phyloP scores from a whole-genome alignment of 2,113 vertebrate species.

The Neotoma lepida region DNA sequence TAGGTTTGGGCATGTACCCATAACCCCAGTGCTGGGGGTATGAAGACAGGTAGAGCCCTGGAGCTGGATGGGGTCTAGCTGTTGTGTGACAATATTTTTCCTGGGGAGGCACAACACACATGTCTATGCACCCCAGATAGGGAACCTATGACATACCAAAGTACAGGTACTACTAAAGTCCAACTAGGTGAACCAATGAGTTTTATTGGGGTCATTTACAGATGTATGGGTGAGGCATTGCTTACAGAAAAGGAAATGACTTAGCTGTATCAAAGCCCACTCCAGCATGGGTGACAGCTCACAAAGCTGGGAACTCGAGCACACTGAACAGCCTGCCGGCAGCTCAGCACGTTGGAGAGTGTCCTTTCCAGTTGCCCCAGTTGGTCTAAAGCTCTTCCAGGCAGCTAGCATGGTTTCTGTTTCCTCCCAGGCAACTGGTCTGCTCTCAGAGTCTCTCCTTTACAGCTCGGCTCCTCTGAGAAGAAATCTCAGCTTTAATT shows the following conservation, averaged over 20 bases:
- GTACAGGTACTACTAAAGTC: not conserved
- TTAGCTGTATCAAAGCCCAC: not conserved
- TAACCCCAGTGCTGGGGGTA: too few species aligned
- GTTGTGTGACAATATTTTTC: not conserved
- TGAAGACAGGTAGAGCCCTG: not conserved
- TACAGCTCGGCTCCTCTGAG: not conserved
- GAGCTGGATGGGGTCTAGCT: not conserved
- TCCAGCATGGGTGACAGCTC: not conserved
- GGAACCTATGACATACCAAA: not conserved
- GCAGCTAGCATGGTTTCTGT: not conserved
- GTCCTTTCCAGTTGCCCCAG: not conserved
- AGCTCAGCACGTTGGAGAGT: not conserved
- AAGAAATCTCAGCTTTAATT: not conserved
- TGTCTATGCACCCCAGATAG: not conserved
- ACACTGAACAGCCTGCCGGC: not conserved
- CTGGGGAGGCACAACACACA: not conserved
- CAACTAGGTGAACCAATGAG: not conserved
- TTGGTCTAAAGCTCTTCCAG: not conserved
- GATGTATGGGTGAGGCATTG: not conserved
- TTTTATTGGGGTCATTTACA: not conserved
- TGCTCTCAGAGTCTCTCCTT: not conserved
- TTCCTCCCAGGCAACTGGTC: not conserved
- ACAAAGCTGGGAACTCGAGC: not conserved
- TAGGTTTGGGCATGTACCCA: too few species aligned
- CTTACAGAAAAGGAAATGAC: not conserved